These are phyloP conservation scores for Caranx ignobilis DNA, from an alignment of 2,113 vertebrate species.

Conservation along the genomic window DNA sequence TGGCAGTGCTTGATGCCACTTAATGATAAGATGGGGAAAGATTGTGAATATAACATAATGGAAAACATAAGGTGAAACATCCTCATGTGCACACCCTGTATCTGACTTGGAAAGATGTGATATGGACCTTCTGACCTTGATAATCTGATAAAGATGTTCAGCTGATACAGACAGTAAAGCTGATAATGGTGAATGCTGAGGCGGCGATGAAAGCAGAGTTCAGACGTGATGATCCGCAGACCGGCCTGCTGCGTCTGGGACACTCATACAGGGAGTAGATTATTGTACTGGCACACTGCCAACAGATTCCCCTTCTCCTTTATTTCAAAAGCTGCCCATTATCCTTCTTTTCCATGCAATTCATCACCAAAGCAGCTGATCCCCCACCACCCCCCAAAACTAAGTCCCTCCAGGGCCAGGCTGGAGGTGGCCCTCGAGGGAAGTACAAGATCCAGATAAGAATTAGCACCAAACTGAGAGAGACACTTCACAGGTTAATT, in stretches of 20 bases:
- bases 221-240: constrained; percentile 43
- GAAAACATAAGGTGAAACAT: background rate
- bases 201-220: constrained; percentile 24
- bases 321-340: constrained; percentile 60
- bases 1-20: background rate
- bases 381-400: constrained; percentile 23
- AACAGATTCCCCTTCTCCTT: constrained; percentile 40
- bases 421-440: constrained; percentile 15
- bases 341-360: constrained; percentile 64
- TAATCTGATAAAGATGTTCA: constrained; percentile 11
- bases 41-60: background rate
- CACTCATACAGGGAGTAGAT: constrained; percentile 19
- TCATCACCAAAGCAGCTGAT: constrained; percentile 57
- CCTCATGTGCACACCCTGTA: background rate
- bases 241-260: constrained; percentile 18
- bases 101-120: constrained; percentile 11
- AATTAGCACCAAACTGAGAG: constrained; percentile 28
- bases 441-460: constrained; percentile 44
- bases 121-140: background rate
- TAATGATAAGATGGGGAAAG: background rate
- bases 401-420: background rate
- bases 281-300: constrained; percentile 43
- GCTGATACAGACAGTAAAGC: background rate
- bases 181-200: constrained; percentile 20
- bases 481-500: constrained; percentile 27